Conservation (phyloP, 2,888 invertebrate genomes). For the Augochlorella aurata region DNA sequence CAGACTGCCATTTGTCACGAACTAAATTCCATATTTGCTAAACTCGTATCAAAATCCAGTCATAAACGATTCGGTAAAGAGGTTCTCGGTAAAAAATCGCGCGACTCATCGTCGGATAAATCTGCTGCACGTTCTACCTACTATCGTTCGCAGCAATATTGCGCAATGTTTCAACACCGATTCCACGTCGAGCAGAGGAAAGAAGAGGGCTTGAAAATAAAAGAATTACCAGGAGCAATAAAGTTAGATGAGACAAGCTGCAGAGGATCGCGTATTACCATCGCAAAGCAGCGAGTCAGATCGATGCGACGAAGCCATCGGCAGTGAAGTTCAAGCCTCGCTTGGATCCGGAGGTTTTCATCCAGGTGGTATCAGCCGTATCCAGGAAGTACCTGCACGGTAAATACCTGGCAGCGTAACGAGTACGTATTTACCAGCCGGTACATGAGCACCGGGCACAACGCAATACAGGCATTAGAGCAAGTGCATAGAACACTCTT, state of each 20-base stretch:
- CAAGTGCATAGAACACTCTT: constrained; percentile 38
- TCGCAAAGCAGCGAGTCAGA: constrained; percentile 20
- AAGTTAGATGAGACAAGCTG: constrained; percentile 3
- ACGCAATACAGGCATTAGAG: background rate
- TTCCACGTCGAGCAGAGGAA: background rate
- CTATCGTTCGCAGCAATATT: background rate
- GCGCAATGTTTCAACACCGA: background rate
- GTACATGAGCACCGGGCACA: background rate
- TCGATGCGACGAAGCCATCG: constrained; percentile 30
- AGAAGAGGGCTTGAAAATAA: background rate
- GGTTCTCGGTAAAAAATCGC: background rate
- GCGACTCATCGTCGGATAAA: background rate
- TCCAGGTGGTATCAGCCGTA: constrained; percentile 1
- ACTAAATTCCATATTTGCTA: background rate
- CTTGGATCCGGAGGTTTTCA: background rate
- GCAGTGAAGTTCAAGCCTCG: too few species aligned
- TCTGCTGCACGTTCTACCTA: background rate
- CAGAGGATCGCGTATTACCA: constrained; percentile 13
- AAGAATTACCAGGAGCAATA: background rate
- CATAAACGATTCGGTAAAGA: background rate
- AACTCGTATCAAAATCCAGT: background rate
- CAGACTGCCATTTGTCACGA: background rate
- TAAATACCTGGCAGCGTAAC: constrained; percentile 26
- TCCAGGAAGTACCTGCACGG: constrained; percentile 22
- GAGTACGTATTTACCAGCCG: constrained; percentile 21